Conservation (phyloP, 2,888 invertebrate species). For the Salticus scenicus region DNA sequence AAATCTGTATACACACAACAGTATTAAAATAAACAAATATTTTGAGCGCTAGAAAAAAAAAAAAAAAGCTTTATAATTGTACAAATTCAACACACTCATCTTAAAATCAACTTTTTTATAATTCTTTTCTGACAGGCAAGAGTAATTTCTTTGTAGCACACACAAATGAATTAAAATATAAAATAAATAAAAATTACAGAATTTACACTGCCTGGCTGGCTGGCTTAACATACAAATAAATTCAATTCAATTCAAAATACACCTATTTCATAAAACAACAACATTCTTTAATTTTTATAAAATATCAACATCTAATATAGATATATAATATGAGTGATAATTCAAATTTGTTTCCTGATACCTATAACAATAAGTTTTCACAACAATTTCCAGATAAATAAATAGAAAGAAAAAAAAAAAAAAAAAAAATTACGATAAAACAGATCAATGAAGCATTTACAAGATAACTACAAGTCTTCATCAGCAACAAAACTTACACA, state of each 20-base stretch:
- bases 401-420: slow-evolving; percentile 38
- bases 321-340: neutral
- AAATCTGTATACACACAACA: no score
- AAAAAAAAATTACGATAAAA: slow-evolving; percentile 29
- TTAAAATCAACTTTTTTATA: no score
- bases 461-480: neutral
- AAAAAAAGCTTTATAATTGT: no score
- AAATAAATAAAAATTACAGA: neutral
- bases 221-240: neutral
- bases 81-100: no score
- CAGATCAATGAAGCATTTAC: neutral
- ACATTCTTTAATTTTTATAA: neutral
- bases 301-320: slow-evolving; percentile 17
- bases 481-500: neutral
- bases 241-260: neutral
- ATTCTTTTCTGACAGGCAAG: no score
- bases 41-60: no score
- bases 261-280: neutral
- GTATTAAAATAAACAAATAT: no score
- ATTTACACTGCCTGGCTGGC: neutral
- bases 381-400: neutral
- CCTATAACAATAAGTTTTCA: neutral
- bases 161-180: no score
- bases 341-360: neutral
- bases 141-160: no score